Evolutionary conservation across 23 tunicate species (phyloP), one percentile per base, ranked within the genome.

Genomic region (Trididemnum miniatum): DNA sequence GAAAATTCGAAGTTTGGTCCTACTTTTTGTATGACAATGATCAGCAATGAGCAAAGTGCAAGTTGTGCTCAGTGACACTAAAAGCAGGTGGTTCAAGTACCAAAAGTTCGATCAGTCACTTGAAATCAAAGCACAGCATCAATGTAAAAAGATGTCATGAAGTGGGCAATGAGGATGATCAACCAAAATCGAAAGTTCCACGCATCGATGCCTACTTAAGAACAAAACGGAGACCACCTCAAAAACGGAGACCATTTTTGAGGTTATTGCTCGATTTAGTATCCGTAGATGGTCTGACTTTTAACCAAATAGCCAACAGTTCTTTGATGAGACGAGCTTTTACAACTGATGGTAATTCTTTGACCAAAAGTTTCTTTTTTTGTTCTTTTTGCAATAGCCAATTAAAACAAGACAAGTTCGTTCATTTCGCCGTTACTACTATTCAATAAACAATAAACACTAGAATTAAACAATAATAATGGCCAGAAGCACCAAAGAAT

Each of bases 221-320:
- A n/a, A n/a, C n/a, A n/a, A n/a, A n/a, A n/a, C n/a, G n/a, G n/a
- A n/a, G n/a, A 49, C 57, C 18, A 49, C 15, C 57, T 9, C 25
- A 3, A 12, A 62, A 24, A 26, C 23, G 26, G n/a, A 26, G 22
- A 26, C 22, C 67, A 12, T 15, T n/a, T 5, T 20, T 15, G 5
- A 26, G 22, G 27, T 4, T 62, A 20, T 4, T 62, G 20, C 25
- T 26, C 4, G 5, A n/a, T 4, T 38, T 67, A 5, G 75, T 67
- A 9, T 12, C 75, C 9, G 75, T 67, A 30, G 75, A 67, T 33
- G 75, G 75, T 3, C 75, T 37, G 59, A 39, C 79, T 37, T 74
- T 74, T 59, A 36, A 74, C 26, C 79, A 74, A 74, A 74, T 49
- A 20, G 79, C 79, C 12, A 74, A 20, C 79, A 74, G 59, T 9